Conservation (phyloP, 2,888 invertebrate genomes). For the Gymnosoma rotundatum region DNA sequence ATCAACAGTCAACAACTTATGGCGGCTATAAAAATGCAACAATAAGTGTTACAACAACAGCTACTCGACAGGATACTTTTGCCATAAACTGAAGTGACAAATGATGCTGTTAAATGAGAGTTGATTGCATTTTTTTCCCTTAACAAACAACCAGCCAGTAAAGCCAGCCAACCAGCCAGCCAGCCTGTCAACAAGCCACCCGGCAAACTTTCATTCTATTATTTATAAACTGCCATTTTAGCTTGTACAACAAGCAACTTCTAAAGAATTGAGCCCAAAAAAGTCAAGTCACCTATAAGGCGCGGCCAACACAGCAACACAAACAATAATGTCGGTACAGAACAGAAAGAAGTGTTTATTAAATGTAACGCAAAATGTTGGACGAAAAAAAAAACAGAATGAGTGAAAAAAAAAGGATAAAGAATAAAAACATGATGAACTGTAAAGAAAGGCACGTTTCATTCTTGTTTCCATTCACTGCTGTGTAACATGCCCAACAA, state of each 20-base stretch:
- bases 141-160: constrained; percentile 4
- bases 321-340: constrained; percentile 20
- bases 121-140: constrained; percentile 78
- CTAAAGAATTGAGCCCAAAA: constrained; percentile 49
- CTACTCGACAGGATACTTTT: constrained; percentile 71
- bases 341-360: constrained; percentile 48
- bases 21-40: constrained; percentile 69
- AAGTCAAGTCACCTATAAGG: constrained; percentile 56
- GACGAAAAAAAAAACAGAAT: not conserved
- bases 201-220: constrained; percentile 5
- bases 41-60: constrained; percentile 70
- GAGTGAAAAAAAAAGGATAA: not conserved
- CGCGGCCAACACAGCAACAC: constrained; percentile 23
- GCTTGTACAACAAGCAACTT: constrained; percentile 6
- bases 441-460: constrained; percentile 52
- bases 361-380: constrained; percentile 61
- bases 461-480: constrained; percentile 22
- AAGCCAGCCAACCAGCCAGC: not conserved
- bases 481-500: constrained; percentile 33
- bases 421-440: constrained; percentile 57
- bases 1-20: constrained; percentile 70
- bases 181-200: constrained; percentile 16
- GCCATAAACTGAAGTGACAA: constrained; percentile 80
- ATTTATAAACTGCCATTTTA: constrained; percentile 22
- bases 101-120: constrained; percentile 82